Evolutionary conservation across 2,888 invertebrate genomes (phyloP), one percentile per base, ranked within the genome.

Genomic region (Drosophila anomalata): DNA sequence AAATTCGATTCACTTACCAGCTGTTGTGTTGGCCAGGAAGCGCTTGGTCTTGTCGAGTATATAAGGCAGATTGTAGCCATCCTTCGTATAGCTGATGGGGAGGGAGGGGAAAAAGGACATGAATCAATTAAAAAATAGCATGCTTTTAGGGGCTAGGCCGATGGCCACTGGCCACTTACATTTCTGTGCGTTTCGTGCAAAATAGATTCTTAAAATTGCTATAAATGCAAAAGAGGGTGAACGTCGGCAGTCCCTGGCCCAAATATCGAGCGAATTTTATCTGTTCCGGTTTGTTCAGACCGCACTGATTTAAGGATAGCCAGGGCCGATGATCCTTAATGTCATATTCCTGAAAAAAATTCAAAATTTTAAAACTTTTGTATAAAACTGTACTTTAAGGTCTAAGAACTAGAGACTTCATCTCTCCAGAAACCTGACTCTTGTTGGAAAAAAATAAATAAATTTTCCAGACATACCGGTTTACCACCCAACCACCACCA

Each of bases 131-230:
- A 14, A 20, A 52, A 20, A 52, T 48, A 52, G 60, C 26, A 61
- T 59, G 48, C 63, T 65, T 62, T 56, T 36, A 42, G 17, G 17
- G 1, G 17, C 17, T 17, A 17, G 17, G 17, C 17, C 17, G 17
- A 17, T 17, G 17, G 17, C 17, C 17, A 17, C 17, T 17, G 17
- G 17, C 17, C 17, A 87, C 90, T 81, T 89, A 91, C 91, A 90
- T 91, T 89, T 91, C 91, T 63, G 91, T 91, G 80, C 91, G 91
- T 89, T 91, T 91, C 76, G 91, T 91, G 89, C 91, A 91, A 77
- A 91, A 91, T 51, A 91, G 86, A 89, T 91, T 91, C 81, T 91
- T 91, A 86, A 91, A 91, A 82, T 91, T 91, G 89, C 92, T 91
- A 86, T 91, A 91, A 91, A 91, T 91, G 91, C 91, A 91, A 77